A percentile compares a stretch with the other conserved stretches of the same genome.
Conservation (phyloP, 53 echinoderm and acorn worm species). For the Holothuria leucospilota region DNA sequence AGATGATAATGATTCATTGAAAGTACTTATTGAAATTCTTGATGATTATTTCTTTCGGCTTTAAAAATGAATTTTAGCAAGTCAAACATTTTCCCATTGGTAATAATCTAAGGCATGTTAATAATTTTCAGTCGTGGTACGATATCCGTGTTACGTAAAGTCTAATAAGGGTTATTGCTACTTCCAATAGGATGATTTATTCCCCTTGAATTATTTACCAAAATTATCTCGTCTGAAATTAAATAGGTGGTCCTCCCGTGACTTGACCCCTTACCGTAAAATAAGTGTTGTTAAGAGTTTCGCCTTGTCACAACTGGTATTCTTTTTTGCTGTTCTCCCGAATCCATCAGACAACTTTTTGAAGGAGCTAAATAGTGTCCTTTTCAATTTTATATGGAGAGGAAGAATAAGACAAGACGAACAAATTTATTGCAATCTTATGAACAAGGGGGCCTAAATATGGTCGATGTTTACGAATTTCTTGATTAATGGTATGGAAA, state of each 20-base stretch:
- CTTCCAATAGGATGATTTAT: too few relatives aligned
- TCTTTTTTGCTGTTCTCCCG: too few relatives aligned
- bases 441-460: background rate
- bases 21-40: background rate
- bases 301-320: too few relatives aligned
- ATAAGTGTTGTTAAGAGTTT: too few relatives aligned
- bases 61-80: background rate
- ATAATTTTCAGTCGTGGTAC: background rate
- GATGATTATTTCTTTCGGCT: background rate
- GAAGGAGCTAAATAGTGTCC: constrained; percentile 9
- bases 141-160: too few relatives aligned
- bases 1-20: background rate
- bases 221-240: constrained; percentile 10
- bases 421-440: background rate
- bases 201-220: background rate
- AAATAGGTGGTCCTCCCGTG: constrained; percentile 17
- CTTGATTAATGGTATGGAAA: background rate
- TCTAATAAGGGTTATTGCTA: too few relatives aligned
- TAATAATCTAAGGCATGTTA: background rate
- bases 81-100: background rate
- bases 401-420: constrained; percentile 1
- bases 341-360: background rate
- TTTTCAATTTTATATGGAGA: constrained; percentile 1
- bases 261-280: background rate
- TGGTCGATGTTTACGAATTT: constrained; percentile 18